Evolutionary conservation across 2,888 invertebrate genomes (phyloP).

Genomic region (Diplazon laetatorius): DNA sequence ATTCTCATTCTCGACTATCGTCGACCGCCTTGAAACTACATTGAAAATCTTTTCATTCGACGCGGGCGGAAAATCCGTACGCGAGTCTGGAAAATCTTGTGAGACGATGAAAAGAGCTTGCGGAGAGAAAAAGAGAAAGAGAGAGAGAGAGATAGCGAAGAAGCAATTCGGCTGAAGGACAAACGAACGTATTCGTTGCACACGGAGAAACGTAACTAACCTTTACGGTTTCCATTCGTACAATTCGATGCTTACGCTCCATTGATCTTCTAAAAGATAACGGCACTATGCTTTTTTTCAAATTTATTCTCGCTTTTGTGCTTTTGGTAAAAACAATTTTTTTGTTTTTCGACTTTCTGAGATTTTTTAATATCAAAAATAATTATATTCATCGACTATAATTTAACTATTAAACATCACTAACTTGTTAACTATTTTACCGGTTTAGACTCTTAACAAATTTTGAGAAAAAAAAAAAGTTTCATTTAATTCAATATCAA

Average conservation of each 20-base stretch:
- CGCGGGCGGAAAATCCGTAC: slow-evolving; percentile 1
- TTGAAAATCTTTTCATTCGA: slow-evolving; percentile 40
- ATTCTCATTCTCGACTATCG: slow-evolving; percentile 22
- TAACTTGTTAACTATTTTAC: too few species aligned
- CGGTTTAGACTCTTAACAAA: too few species aligned
- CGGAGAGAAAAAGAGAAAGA: not conserved
- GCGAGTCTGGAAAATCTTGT: slow-evolving; percentile 4
- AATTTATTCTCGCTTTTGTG: not conserved
- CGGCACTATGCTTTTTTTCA: not conserved
- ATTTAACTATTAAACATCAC: not conserved
- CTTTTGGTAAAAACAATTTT: not conserved
- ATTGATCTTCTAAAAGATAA: slow-evolving; percentile 38
- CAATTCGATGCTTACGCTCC: slow-evolving; percentile 15
- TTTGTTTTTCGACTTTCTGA: not conserved
- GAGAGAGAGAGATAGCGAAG: too few species aligned
- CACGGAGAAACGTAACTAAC: slow-evolving; percentile 9
- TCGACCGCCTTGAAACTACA: slow-evolving; percentile 47
- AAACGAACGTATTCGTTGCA: slow-evolving; percentile 23
- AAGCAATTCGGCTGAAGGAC: slow-evolving; percentile 6
- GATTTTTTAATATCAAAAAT: not conserved
- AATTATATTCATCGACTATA: not conserved
- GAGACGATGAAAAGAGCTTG: slow-evolving; percentile 17
- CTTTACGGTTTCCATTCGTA: slow-evolving; percentile 9
- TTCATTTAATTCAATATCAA: too few species aligned
- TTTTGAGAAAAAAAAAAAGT: too few species aligned